Base-by-base conservation (phyloP, 2,797 vertebrate genomes). In the Enteromius viviparus region DNA sequence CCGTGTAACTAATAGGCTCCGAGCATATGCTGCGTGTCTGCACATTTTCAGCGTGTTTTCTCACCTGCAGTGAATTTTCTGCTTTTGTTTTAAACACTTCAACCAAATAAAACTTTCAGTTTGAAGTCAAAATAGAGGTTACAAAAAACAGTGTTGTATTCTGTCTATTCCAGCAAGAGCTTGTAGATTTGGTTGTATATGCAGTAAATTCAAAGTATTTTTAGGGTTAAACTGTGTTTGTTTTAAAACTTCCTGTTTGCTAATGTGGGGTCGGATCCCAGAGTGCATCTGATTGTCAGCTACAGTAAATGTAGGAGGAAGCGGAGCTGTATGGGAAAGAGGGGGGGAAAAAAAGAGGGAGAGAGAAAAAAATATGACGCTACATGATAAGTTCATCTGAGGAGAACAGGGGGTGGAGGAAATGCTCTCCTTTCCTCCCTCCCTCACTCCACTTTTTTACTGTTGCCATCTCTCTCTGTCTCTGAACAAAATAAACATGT, bases 361-460 rank as follows among this genome's bases (percentile, higher is more conserved):
- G 55, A 60, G 79, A 81, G 60, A 75, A 92, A 78, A 37, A 81
- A 85, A 84, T 91, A 94, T 94, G 94, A 94, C 91, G 92, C 93
- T 95, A 94, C 93, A 91, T 87, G 93, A 93, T 91, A 94, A 95
- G 94, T 95, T 95, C 94, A 94, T 95, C 92, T 95, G 93, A 95
- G 94, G 94, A 95, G 93, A 95, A 82, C 71, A 88, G 90, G 90
- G 92, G 91, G 93, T 91, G 91, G 92, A 90, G 92, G 89, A 81
- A 90, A 83, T 84, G 84, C 89, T 86, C 64, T 51, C 76, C 37
- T 79, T 66, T 65, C 89, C 87, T 90, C 78, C 5, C 78, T 87
- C 86, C 87, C 77, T 58, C 21, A n/a, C 42, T 83, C 42, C 47
- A 68, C 51, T 62, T 71, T 72, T 86, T 69, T 76, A 45, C 70